Conservation (phyloP, 2,888 invertebrate species). For the Tuberolachnus salignus region DNA sequence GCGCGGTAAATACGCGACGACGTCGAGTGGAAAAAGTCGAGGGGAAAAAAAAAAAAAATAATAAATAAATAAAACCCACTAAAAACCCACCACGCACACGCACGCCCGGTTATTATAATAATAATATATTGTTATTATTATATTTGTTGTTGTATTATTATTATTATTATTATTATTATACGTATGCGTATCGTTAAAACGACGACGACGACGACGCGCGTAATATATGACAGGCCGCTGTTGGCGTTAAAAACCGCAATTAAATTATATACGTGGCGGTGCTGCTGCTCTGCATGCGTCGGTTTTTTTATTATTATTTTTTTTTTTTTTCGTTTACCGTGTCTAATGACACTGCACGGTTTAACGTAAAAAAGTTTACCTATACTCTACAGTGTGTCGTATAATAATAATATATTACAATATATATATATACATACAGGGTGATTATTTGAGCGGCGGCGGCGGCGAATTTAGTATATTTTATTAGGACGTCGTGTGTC, state of each 20-base stretch:
- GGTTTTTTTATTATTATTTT: conserved; percentile 17
- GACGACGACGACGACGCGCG: conserved; percentile 9
- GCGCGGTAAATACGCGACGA: not conserved
- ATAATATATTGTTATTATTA: too few relatives aligned
- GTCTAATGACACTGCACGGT: conserved; percentile 38
- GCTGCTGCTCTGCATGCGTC: not conserved
- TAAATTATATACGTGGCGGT: conserved; percentile 32
- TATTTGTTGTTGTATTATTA: not conserved
- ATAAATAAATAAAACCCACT: too few relatives aligned
- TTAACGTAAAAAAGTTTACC: not conserved
- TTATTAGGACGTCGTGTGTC: too few relatives aligned
- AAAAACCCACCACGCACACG: not conserved
- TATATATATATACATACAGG: too few relatives aligned
- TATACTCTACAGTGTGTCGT: too few relatives aligned
- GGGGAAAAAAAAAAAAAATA: too few relatives aligned
- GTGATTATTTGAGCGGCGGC: too few relatives aligned
- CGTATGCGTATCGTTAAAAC: not conserved
- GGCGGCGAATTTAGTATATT: too few relatives aligned
- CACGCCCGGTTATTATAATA: not conserved
- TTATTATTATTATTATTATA: not conserved
- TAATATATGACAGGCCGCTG: conserved; percentile 51
- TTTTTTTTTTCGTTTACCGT: conserved; percentile 25
- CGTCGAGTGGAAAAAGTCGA: not conserved
- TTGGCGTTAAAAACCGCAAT: conserved; percentile 56
- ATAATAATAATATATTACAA: too few relatives aligned